Evolutionary conservation across 2,797 vertebrate genomes (phyloP).

Genomic region (Chelonia mydas): DNA sequence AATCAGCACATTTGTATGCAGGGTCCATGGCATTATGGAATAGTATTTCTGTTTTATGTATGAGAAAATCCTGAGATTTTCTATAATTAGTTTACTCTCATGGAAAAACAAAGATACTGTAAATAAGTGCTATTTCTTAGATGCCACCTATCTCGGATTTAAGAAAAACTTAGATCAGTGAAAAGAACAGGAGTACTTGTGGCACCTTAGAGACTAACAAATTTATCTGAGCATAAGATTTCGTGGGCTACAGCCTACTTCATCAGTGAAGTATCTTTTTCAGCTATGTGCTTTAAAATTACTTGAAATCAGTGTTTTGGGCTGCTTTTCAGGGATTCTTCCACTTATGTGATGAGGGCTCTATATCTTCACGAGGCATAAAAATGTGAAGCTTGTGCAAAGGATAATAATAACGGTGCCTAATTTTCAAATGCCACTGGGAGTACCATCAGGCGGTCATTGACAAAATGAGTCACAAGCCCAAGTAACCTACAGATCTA

Average conservation of each 20-base stretch:
- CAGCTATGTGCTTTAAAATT: neutral
- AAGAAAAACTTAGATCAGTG: neutral
- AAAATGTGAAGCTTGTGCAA: neutral
- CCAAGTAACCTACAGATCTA: neutral
- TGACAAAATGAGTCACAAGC: neutral
- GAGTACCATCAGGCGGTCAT: neutral
- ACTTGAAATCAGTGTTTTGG: neutral
- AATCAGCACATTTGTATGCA: neutral
- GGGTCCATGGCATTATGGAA: neutral
- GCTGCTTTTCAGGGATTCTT: constrained; percentile 6
- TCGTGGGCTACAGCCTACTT: no score
- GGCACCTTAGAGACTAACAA: no score
- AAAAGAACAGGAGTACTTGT: no score
- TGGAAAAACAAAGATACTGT: neutral
- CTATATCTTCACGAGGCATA: neutral
- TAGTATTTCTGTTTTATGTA: constrained; percentile 28
- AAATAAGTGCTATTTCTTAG: constrained; percentile 28
- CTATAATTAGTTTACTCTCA: constrained; percentile 45
- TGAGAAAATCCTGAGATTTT: constrained; percentile 15
- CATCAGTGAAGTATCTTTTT: neutral
- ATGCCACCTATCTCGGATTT: constrained; percentile 32
- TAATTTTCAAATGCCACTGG: neutral
- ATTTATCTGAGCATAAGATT: no score
- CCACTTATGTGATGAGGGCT: neutral
- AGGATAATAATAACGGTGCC: neutral